Percentiles rank a stretch among this genome's conserved stretches.
Conservation (phyloP, 2,797 vertebrate genomes). For the Phoebastria nigripes region DNA sequence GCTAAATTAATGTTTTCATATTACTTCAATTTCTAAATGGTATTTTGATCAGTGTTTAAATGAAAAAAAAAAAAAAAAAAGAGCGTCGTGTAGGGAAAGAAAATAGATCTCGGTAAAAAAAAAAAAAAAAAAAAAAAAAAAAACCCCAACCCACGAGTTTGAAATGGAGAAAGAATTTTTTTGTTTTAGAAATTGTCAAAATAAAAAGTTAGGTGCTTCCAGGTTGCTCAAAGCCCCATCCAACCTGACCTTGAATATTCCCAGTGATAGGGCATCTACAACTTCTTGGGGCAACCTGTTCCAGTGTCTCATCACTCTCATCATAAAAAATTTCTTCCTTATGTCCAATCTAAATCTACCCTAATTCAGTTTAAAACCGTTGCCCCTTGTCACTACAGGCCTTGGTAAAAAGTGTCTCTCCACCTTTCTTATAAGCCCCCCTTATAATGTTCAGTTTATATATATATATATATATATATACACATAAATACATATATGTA, state of each 20-base stretch:
- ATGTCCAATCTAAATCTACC: neutral
- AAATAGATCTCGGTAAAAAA: too few species aligned
- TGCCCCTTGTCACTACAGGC: neutral
- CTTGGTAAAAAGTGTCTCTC: neutral
- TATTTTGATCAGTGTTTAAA: neutral
- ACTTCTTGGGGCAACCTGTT: neutral
- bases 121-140: neutral
- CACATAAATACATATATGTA: neutral
- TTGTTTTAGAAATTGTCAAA: neutral
- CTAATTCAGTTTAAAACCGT: neutral
- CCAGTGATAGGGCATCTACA: too few species aligned
- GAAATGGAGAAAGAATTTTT: neutral
- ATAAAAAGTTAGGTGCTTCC: neutral
- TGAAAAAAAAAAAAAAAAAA: neutral
- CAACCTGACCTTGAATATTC: neutral
- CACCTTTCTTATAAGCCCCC: fast-evolving
- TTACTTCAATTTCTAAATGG: neutral
- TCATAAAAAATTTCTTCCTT: neutral
- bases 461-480: too few species aligned
- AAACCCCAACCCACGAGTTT: neutral
- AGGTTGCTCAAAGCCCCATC: neutral
- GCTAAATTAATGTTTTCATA: neutral
- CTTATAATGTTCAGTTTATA: neutral
- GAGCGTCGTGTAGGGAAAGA: too few species aligned
- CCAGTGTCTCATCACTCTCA: neutral